Evolutionary conservation across 2,797 vertebrate species (phyloP), one percentile per base, ranked within the genome.

Genomic region (Spondyliosoma cantharus): DNA sequence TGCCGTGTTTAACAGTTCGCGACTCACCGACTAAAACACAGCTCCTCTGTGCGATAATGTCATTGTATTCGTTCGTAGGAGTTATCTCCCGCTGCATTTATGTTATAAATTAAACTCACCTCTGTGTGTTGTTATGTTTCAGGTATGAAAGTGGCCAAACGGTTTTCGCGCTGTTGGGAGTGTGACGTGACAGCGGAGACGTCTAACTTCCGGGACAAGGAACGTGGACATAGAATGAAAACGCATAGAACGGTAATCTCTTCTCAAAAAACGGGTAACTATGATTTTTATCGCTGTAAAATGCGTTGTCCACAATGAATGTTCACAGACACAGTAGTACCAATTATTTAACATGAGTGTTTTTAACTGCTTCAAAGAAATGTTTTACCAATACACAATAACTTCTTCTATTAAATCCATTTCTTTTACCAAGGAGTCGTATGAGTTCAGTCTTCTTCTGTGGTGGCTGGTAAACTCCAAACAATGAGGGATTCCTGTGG

Each of bases 111-210:
- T 20, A 0, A 43, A 24, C 71, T 78, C 58, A 88, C 89, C 69
- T 17, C 0, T 3, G 1, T 0, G 3, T 14, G 20, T 24, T 62
- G 24, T 50, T 71, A 0, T 22, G 27, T 14, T 22, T 53, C 25
- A 48, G 5, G 75, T 4, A 3, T 12, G 3, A 63, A 68, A 72
- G 13, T 53, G 37, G 37, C 8, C 37, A 37, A 9, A 0, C 5
- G 62, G 61, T 82, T 90, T 91, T 87, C 88, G 86, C 91, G 91
- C 86, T 81, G 65, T 17, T 5, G 22, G 61, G 13, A 45, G 62
- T 4, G 62, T 85, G 71, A 89, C 82, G 58, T 58, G 0, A 7
- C 0, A 6, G 20, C 3, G 16, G 8, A 5, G 9, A 24, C 1
- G 9, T 16, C 37, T 17, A 14, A 81, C 86, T 91, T 91, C 90